These are phyloP conservation scores for Sphaeramia orbicularis DNA, from an alignment of 2,797 vertebrate genomes.

Conservation along the genomic window DNA sequence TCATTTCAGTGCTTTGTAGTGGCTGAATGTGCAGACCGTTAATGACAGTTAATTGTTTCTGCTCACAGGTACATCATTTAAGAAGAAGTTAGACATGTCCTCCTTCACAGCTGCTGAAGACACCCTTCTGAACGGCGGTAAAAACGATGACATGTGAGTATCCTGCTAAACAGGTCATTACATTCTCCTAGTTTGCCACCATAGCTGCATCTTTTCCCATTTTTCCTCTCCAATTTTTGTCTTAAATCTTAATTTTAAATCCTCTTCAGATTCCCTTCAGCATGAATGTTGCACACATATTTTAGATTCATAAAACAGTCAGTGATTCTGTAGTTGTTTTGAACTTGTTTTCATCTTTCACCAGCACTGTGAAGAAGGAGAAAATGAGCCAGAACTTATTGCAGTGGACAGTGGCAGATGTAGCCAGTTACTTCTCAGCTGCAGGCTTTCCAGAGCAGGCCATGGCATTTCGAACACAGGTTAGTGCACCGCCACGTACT, in stretches of 20 bases:
- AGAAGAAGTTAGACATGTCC: conserved; percentile 63
- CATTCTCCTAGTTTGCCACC: background rate
- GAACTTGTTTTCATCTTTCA: conserved; percentile 14
- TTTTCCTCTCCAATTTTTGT: background rate
- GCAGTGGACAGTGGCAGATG: conserved; percentile 92
- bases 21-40: background rate
- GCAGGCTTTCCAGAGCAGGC: conserved; percentile 94
- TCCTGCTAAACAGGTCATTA: conserved; percentile 7
- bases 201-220: background rate
- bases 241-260: background rate
- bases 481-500: conserved; percentile 61
- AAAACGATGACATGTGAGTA: conserved; percentile 81
- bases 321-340: background rate
- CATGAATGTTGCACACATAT: no score
- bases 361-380: conserved; percentile 83
- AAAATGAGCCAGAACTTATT: conserved; percentile 87
- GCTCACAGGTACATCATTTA: conserved; percentile 71
- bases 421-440: conserved; percentile 91
- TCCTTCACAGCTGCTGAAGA: conserved; percentile 66
- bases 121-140: conserved; percentile 69
- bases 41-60: conserved; percentile 17
- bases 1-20: background rate
- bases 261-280: no score
- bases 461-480: conserved; percentile 91
- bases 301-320: no score